Conservation (phyloP, 1,140 invertebrate genomes). For the Aphidius ervi region DNA sequence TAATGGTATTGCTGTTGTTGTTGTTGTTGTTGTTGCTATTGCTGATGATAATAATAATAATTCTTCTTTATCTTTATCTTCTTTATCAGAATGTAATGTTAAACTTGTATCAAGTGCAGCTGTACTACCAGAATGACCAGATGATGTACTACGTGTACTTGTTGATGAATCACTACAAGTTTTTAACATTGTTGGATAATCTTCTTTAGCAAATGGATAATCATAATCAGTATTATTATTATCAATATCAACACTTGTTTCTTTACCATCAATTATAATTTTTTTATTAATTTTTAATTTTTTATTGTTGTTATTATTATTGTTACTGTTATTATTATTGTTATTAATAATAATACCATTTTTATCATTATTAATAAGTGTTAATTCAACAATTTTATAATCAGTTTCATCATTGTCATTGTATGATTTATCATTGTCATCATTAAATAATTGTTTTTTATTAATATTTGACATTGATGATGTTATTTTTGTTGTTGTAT, state of each 20-base stretch:
- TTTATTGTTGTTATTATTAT: conserved; percentile 1
- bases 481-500: conserved; percentile 28
- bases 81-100: conserved; percentile 31
- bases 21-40: too few species aligned
- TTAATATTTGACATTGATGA: conserved; percentile 5
- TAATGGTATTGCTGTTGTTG: too few species aligned
- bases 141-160: conserved; percentile 45
- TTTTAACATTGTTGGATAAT: conserved; percentile 51
- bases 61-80: neutral
- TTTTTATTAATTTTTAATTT: neutral
- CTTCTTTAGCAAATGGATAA: conserved; percentile 50
- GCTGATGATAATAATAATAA: too few species aligned
- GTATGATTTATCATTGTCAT: neutral
- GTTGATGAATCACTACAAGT: conserved; percentile 50
- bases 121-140: conserved; percentile 47
- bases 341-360: neutral
- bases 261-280: conserved; percentile 18
- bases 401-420: conserved; percentile 4
- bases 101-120: conserved; percentile 43
- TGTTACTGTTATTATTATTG: conserved; percentile 21
- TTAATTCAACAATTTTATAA: conserved; percentile 21
- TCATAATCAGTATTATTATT: conserved; percentile 49
- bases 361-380: conserved; percentile 18
- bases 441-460: conserved; percentile 11
- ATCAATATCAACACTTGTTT: conserved; percentile 44